Evolutionary conservation across 1,140 invertebrate species (phyloP).

Genomic region (Achatina immaculata): DNA sequence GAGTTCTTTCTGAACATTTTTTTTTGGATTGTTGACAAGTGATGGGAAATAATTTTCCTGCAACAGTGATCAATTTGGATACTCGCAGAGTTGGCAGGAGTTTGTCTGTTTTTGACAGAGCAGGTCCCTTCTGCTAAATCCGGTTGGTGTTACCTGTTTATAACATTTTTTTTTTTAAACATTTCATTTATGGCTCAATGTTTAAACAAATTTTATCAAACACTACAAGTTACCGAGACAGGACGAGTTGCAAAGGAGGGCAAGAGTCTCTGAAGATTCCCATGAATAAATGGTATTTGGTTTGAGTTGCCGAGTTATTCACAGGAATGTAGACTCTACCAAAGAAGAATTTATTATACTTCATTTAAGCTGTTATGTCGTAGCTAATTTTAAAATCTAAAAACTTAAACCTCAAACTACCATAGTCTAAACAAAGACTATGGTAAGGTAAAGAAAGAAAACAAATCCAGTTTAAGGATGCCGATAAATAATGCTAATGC

Average conservation of each 20-base stretch:
- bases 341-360: background rate
- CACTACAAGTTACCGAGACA: constrained; percentile 16
- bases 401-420: background rate
- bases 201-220: background rate
- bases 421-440: background rate
- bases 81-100: too few species aligned
- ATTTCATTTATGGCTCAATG: background rate
- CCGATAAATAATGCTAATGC: too few species aligned
- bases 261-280: background rate
- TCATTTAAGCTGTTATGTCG: background rate
- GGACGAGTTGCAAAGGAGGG: constrained; percentile 39
- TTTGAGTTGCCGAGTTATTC: background rate
- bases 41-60: too few species aligned
- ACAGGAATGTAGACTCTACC: background rate
- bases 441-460: too few species aligned
- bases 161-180: background rate
- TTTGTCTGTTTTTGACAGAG: too few species aligned
- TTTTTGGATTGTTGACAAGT: background rate
- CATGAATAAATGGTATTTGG: background rate
- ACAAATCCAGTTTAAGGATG: too few species aligned
- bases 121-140: too few species aligned
- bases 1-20: background rate
- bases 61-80: too few species aligned
- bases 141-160: too few species aligned
- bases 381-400: background rate